Evolutionary conservation across 2,888 invertebrate genomes (phyloP).

Genomic region (Caenorhabditis drosophilae): DNA sequence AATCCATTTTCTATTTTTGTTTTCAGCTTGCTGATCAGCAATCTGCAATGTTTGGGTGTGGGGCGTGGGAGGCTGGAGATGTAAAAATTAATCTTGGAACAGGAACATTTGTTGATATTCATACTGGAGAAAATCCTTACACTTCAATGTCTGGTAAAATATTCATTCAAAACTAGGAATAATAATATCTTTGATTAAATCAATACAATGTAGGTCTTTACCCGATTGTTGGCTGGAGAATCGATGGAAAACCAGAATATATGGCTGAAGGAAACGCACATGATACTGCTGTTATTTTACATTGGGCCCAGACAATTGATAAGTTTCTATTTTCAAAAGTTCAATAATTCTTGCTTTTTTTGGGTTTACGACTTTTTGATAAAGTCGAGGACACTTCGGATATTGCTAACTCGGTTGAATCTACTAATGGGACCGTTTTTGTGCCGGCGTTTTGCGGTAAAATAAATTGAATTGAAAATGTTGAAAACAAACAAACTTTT

Average conservation of each 20-base stretch:
- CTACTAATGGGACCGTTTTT: conserved; percentile 74
- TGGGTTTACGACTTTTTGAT: conserved; percentile 47
- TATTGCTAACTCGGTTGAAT: conserved; percentile 41
- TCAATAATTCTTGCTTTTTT: background rate
- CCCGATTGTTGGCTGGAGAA: conserved; percentile 87
- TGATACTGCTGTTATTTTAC: conserved; percentile 85
- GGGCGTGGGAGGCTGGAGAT: conserved; percentile 80
- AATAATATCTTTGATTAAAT: no score
- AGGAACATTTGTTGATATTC: conserved; percentile 85
- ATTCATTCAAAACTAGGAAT: background rate
- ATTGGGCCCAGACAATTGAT: conserved; percentile 76
- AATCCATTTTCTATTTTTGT: no score
- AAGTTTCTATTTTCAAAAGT: background rate
- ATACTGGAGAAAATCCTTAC: conserved; percentile 80
- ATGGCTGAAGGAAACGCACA: conserved; percentile 85
- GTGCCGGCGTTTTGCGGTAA: conserved; percentile 88
- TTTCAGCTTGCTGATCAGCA: conserved; percentile 81
- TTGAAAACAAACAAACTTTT: no score
- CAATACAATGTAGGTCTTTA: no score
- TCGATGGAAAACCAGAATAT: conserved; percentile 73
- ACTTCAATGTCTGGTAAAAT: conserved; percentile 79
- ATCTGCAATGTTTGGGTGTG: conserved; percentile 85
- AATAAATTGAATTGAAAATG: no score
- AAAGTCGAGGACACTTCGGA: conserved; percentile 45
- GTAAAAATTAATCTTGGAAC: conserved; percentile 89